These are phyloP conservation scores for Gastracanthus pulcherrimus DNA, from an alignment of 2,888 invertebrate species.

Conservation along the genomic window DNA sequence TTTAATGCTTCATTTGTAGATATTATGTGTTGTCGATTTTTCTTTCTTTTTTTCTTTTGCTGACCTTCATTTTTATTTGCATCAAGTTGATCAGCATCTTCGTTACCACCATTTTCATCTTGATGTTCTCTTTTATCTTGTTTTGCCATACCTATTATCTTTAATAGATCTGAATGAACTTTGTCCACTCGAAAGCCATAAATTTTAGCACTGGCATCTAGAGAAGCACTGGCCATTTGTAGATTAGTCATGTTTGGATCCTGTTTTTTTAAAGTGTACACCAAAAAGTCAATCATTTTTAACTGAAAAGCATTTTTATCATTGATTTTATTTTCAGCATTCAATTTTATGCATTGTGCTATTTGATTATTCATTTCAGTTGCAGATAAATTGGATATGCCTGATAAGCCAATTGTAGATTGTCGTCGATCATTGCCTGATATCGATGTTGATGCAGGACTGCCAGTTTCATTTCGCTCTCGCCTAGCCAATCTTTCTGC, in stretches of 20 bases:
- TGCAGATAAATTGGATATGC: constrained; percentile 62
- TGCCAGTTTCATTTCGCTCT: constrained; percentile 42
- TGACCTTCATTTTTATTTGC: constrained; percentile 61
- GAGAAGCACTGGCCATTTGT: constrained; percentile 90
- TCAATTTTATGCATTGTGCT: constrained; percentile 70
- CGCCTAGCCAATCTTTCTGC: constrained; percentile 67
- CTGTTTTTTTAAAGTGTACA: constrained; percentile 85
- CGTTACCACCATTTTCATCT: constrained; percentile 58
- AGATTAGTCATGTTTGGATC: constrained; percentile 86
- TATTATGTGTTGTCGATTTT: constrained; percentile 61
- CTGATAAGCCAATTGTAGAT: constrained; percentile 64
- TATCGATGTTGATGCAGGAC: constrained; percentile 33
- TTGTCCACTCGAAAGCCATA: constrained; percentile 93
- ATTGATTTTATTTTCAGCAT: constrained; percentile 84
- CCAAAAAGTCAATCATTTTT: constrained; percentile 92
- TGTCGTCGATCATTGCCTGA: constrained; percentile 59
- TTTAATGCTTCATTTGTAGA: constrained; percentile 62
- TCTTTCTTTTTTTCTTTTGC: constrained; percentile 57
- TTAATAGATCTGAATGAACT: constrained; percentile 88
- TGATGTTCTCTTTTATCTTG: constrained; percentile 64
- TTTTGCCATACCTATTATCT: constrained; percentile 85
- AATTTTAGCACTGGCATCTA: constrained; percentile 94
- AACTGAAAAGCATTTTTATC: constrained; percentile 94
- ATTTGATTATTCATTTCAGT: constrained; percentile 68
- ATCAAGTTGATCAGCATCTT: constrained; percentile 66